These are phyloP conservation scores for Hermetia illucens DNA, from an alignment of 1,140 invertebrate genomes.

Conservation along the genomic window DNA sequence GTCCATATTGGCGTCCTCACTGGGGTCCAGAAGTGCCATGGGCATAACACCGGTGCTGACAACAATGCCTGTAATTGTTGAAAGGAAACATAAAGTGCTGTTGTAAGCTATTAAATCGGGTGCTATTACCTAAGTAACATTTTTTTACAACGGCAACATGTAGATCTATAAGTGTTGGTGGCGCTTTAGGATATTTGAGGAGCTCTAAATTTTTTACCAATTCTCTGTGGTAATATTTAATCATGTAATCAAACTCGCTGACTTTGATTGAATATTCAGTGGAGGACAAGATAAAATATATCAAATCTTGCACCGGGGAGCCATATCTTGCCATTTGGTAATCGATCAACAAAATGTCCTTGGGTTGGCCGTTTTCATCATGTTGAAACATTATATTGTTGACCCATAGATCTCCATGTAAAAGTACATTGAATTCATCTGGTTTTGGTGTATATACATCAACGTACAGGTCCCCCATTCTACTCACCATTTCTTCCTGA, in stretches of 20 bases:
- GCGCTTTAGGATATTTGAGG: constrained; percentile 10
- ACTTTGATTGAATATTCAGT: constrained; percentile 11
- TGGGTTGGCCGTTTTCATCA: constrained; percentile 29
- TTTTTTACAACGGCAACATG: too few relatives aligned
- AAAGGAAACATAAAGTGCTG: too few relatives aligned
- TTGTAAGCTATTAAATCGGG: too few relatives aligned
- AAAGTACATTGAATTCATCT: constrained; percentile 40
- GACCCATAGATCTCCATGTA: constrained; percentile 46
- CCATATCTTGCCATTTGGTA: constrained; percentile 13
- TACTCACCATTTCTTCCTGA: too few relatives aligned
- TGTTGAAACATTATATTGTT: constrained; percentile 52
- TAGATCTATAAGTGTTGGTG: constrained; percentile 11
- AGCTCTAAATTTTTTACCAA: constrained; percentile 6
- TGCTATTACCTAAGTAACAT: too few relatives aligned
- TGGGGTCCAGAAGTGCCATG: constrained; percentile 15
- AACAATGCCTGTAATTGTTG: too few relatives aligned
- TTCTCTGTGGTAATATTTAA: constrained; percentile 15
- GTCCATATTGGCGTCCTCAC: constrained; percentile 17
- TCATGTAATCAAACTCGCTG: constrained; percentile 12
- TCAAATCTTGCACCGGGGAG: constrained; percentile 13
- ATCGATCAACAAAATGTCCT: constrained; percentile 36
- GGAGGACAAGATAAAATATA: constrained; percentile 13
- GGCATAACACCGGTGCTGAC: too few relatives aligned
- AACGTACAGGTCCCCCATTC: too few relatives aligned
- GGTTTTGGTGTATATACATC: constrained; percentile 10